These are phyloP conservation scores for Pristis pectinata DNA, from an alignment of 2,797 vertebrate genomes.

Conservation along the genomic window DNA sequence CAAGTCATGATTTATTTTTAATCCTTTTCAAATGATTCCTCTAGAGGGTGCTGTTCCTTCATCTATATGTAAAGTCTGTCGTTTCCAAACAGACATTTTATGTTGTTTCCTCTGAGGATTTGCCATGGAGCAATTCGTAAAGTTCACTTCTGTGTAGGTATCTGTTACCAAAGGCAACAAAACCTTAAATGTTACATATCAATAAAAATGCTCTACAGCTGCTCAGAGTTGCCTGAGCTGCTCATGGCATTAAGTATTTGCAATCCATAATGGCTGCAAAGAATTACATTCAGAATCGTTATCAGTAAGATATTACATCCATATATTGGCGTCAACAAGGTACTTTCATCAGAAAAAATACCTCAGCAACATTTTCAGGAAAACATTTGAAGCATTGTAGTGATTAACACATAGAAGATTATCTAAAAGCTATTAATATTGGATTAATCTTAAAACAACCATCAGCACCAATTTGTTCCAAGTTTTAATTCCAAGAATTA, in stretches of 20 bases:
- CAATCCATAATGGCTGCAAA: neutral
- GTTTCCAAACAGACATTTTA: neutral
- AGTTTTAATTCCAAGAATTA: neutral
- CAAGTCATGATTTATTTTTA: neutral
- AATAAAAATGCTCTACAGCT: neutral
- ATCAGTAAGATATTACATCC: neutral
- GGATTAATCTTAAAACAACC: neutral
- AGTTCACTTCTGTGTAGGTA: no score
- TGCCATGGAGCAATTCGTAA: neutral
- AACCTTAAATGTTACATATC: neutral
- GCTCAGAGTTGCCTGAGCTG: neutral
- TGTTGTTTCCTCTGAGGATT: neutral
- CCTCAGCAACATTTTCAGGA: neutral
- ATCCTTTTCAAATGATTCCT: neutral
- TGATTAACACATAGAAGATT: neutral
- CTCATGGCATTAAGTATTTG: neutral
- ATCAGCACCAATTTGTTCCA: neutral
- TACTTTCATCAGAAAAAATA: neutral
- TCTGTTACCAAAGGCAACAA: neutral
- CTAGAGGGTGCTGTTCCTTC: constrained; percentile 35
- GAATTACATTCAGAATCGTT: neutral
- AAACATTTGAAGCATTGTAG: neutral
- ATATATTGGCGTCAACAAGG: neutral
- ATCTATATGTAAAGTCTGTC: neutral
- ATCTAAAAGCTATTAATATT: neutral